These are phyloP conservation scores for Cardiocondyla obscurior DNA, from an alignment of 1,140 invertebrate species.

Conservation along the genomic window DNA sequence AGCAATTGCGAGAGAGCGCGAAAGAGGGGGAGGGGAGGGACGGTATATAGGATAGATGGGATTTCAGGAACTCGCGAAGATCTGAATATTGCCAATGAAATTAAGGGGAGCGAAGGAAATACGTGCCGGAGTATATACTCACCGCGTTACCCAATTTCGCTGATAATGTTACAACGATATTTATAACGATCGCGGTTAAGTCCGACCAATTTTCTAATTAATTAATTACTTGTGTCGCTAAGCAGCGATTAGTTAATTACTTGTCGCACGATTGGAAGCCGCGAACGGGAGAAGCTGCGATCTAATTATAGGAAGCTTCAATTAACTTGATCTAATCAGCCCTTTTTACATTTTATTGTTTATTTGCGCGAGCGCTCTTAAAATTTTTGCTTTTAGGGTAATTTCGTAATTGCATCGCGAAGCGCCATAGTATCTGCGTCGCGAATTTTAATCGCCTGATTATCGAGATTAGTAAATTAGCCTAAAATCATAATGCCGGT, in stretches of 20 bases:
- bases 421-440: neutral
- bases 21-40: neutral
- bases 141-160: slow-evolving; percentile 21
- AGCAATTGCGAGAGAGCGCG: slow-evolving; percentile 28
- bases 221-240: neutral
- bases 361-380: neutral
- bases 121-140: neutral
- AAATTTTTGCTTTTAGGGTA: neutral
- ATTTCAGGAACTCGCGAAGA: slow-evolving; percentile 50
- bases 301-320: neutral
- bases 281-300: neutral
- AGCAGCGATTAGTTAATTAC: slow-evolving; percentile 6
- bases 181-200: neutral
- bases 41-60: slow-evolving; percentile 25
- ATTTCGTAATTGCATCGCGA: neutral
- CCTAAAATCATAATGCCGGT: slow-evolving; percentile 38
- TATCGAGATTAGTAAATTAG: neutral
- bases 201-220: slow-evolving; percentile 23
- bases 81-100: slow-evolving; percentile 52
- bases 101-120: slow-evolving; percentile 47
- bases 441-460: neutral
- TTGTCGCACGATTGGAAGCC: neutral
- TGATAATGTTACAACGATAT: slow-evolving; percentile 41
- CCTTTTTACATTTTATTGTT: neutral
- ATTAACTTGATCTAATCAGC: neutral